phyloP scores from a whole-genome alignment of 1,140 invertebrate genomes.

The Macrobrachium nipponense region DNA sequence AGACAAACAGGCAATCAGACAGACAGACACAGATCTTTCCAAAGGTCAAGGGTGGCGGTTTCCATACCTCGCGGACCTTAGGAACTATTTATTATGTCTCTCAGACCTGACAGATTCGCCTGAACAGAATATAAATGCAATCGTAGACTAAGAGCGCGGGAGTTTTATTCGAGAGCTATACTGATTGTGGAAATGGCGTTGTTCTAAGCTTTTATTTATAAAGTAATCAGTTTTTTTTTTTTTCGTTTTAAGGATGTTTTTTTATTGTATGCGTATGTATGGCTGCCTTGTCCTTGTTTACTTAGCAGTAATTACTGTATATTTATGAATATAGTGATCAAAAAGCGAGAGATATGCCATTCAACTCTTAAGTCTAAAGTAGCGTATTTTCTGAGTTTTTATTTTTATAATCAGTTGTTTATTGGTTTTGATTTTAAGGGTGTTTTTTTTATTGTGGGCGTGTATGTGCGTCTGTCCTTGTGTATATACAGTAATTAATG shows the following conservation, averaged over 20 bases:
- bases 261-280: not conserved
- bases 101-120: no score
- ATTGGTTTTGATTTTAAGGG: not conserved
- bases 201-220: not conserved
- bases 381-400: not conserved
- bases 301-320: not conserved
- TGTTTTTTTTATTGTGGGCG: not conserved
- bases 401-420: not conserved
- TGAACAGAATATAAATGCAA: no score
- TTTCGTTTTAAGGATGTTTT: not conserved
- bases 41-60: no score
- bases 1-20: no score
- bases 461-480: not conserved
- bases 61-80: no score
- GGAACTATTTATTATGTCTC: no score
- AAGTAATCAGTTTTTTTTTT: not conserved
- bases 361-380: no score
- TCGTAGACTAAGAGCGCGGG: no score
- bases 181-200: no score
- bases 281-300: not conserved
- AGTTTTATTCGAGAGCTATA: no score
- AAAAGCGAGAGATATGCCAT: no score
- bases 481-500: not conserved
- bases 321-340: not conserved
- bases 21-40: no score